Conservation (phyloP, 2,797 vertebrate species). For the Spinibarbus caldwelli region DNA sequence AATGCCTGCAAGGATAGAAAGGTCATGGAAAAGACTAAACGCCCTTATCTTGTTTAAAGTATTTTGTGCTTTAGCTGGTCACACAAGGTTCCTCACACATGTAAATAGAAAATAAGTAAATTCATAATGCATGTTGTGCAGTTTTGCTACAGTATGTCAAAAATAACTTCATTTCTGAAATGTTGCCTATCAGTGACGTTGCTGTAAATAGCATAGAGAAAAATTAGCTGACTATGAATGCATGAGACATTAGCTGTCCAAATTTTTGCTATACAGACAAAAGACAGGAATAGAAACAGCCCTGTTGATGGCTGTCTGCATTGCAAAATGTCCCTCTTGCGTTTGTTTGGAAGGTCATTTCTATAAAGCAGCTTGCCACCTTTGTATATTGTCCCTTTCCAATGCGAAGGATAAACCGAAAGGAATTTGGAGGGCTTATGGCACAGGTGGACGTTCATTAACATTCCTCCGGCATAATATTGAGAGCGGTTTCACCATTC, state of each 20-base stretch:
- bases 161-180: neutral
- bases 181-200: slow-evolving; percentile 8
- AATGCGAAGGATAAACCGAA: neutral
- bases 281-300: slow-evolving; percentile 44
- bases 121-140: neutral
- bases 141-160: neutral
- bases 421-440: slow-evolving; percentile 14
- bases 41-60: slow-evolving; percentile 45
- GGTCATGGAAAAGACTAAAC: slow-evolving; percentile 22
- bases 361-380: neutral
- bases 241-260: slow-evolving; percentile 34
- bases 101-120: neutral
- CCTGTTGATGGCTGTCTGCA: slow-evolving; percentile 1
- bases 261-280: slow-evolving; percentile 45
- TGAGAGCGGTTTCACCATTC: slow-evolving; percentile 25
- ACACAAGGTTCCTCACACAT: neutral
- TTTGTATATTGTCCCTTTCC: slow-evolving; percentile 3
- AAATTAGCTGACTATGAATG: slow-evolving; percentile 51
- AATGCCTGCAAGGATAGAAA: slow-evolving; percentile 9
- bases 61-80: slow-evolving; percentile 11
- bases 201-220: slow-evolving; percentile 27
- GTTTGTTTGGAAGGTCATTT: slow-evolving; percentile 22
- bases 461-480: slow-evolving; percentile 24
- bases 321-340: slow-evolving; percentile 19
- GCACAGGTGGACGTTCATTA: slow-evolving; percentile 18